Evolutionary conservation across 2,797 vertebrate species (phyloP), one percentile per base, ranked within the genome.

Genomic region (Petrocephalus sullivani): DNA sequence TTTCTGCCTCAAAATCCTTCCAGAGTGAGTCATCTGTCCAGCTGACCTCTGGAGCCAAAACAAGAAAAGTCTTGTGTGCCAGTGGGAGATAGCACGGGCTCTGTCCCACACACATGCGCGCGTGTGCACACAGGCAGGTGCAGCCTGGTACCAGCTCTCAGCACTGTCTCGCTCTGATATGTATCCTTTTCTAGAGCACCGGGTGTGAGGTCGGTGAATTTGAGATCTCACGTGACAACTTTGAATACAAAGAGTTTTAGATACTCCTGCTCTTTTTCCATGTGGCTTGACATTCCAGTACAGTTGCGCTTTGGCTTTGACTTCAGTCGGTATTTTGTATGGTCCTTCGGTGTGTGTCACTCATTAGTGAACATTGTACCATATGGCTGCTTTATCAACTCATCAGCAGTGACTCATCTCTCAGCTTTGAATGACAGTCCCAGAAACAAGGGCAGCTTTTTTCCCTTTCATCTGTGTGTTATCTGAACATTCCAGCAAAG

Each of bases 31-130:
- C 87, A 88, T 71, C 87, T 71, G 88, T 71, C 90, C 93, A 93
- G 93, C 92, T 92, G 92, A 91, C 90, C 88, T 41, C 89, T 81
- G 60, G 87, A 87, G 89, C 53, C 86, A 91, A 87, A 90, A 92
- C 90, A 93, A 91, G 64, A 71, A 91, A 93, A 91, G 89, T 57
- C 90, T 92, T 91, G 84, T 93, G 90, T 91, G 89, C 90, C 93
- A 88, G 87, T 87, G 88, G 91, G 64, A 89, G 21, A 75, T 41
- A 71, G 54, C 28, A 75, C 37, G 33, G 58, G 33, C n/a, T 28
- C 60, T 19, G 21, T 58, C 60, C n/a, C 71, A 41, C 28, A 58
- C 60, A 71, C 19, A 41, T 58, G 56, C 86, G 56, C 49, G 33
- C 49, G n/a, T 60, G 21, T 5, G 60, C 57, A 61, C n/a, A 81